These are phyloP conservation scores for Pachyuromys duprasi DNA, from an alignment of 2,797 vertebrate species.

Conservation along the genomic window DNA sequence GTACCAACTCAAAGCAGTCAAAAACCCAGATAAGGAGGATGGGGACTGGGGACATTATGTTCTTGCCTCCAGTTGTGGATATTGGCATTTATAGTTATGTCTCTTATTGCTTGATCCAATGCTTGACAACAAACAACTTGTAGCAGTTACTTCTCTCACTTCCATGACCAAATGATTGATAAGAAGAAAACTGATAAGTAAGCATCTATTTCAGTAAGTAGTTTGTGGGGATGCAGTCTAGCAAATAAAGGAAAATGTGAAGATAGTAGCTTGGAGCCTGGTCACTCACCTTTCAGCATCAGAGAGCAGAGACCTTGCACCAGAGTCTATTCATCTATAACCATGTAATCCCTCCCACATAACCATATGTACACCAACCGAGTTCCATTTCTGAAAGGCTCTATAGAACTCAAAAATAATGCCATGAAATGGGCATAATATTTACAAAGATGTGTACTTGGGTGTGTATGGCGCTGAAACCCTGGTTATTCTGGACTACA, in stretches of 20 bases:
- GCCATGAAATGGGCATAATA: not conserved
- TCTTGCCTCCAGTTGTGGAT: not conserved
- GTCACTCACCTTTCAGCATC: not conserved
- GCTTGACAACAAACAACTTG: not conserved
- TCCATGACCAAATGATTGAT: not conserved
- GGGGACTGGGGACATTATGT: no score
- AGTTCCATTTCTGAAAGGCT: not conserved
- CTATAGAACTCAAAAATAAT: not conserved
- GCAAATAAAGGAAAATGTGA: no score
- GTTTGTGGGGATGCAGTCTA: not conserved
- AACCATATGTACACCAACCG: not conserved
- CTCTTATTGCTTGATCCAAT: not conserved
- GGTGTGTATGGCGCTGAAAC: not conserved
- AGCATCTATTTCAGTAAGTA: not conserved
- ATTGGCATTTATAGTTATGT: not conserved
- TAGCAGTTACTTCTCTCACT: no score
- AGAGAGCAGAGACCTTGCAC: not conserved
- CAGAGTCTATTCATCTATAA: not conserved
- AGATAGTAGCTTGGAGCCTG: not conserved
- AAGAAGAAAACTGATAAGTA: not conserved
- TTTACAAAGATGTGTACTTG: not conserved
- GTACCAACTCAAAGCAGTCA: not conserved
- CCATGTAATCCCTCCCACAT: not conserved
- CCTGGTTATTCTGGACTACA: not conserved
- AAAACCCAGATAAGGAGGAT: no score